A percentile compares a stretch with the other conserved stretches of the same genome.
These are phyloP conservation scores for Taenioides sp. DNA, from an alignment of 2,797 vertebrate genomes.

Conservation along the genomic window DNA sequence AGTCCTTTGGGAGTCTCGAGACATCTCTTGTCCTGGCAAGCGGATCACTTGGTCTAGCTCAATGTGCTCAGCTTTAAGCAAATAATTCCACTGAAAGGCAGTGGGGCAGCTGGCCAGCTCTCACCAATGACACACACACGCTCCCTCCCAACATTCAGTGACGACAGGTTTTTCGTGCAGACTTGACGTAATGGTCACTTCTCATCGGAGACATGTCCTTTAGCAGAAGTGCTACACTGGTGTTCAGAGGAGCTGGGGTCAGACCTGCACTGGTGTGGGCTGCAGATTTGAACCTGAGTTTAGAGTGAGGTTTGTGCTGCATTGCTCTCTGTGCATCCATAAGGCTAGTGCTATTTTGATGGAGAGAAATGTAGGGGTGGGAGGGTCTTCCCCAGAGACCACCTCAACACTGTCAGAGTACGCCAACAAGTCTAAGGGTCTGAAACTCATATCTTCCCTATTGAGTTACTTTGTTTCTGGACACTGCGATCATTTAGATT, in stretches of 20 bases:
- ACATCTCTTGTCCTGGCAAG: conserved; percentile 79
- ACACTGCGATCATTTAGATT: background rate
- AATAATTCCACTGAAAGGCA: conserved; percentile 78
- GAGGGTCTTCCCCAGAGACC: conserved; percentile 56
- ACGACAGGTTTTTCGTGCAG: conserved; percentile 47
- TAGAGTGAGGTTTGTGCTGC: conserved; percentile 56
- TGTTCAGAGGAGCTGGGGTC: conserved; percentile 28
- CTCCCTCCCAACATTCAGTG: conserved; percentile 33
- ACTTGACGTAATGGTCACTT: conserved; percentile 42
- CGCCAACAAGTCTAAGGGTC: conserved; percentile 1
- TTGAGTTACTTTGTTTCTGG: conserved; percentile 19
- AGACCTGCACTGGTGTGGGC: conserved; percentile 37
- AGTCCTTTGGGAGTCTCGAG: conserved; percentile 74
- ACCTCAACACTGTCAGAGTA: conserved; percentile 41
- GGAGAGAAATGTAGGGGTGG: conserved; percentile 52
- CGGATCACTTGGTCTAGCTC: conserved; percentile 70
- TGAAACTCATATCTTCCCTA: conserved; percentile 17
- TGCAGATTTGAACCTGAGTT: conserved; percentile 43
- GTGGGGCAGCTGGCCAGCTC: conserved; percentile 71
- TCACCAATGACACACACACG: conserved; percentile 52
- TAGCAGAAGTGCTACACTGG: conserved; percentile 34
- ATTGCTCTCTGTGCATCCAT: conserved; percentile 58
- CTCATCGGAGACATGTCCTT: conserved; percentile 32
- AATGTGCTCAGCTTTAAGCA: conserved; percentile 71
- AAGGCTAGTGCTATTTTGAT: conserved; percentile 63